These are phyloP conservation scores for Agapornis canus DNA, from an alignment of 2,797 vertebrate genomes.

Conservation along the genomic window DNA sequence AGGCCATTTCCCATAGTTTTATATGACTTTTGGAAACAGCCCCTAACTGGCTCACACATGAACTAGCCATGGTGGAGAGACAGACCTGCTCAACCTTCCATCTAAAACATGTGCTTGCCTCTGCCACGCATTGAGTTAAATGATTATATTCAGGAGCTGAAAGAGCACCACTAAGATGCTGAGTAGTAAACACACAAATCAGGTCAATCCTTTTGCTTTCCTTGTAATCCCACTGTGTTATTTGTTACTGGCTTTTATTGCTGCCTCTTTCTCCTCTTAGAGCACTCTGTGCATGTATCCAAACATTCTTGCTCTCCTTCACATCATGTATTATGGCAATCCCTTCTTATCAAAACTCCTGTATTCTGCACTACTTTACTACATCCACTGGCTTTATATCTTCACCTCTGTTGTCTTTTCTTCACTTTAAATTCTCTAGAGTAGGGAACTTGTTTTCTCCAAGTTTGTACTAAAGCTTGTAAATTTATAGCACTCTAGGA, in stretches of 20 bases:
- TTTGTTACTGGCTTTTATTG: slow-evolving; percentile 33
- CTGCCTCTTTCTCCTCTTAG: neutral
- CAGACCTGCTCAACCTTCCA: fast-evolving
- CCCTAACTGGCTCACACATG: neutral
- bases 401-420: slow-evolving; percentile 19
- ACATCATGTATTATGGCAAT: neutral
- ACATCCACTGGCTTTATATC: neutral
- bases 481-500: slow-evolving; percentile 54
- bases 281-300: neutral
- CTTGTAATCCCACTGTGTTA: slow-evolving; percentile 58
- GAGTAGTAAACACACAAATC: slow-evolving; percentile 71
- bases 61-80: fast-evolving
- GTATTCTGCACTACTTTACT: neutral
- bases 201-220: slow-evolving; percentile 69
- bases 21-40: neutral
- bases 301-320: neutral
- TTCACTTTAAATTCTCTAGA: slow-evolving; percentile 8
- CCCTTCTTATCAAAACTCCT: slow-evolving; percentile 27
- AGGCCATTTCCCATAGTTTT: neutral
- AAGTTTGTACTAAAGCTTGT: slow-evolving; percentile 45
- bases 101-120: neutral
- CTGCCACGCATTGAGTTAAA: neutral
- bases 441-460: slow-evolving; percentile 29
- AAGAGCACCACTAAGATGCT: slow-evolving; percentile 5
- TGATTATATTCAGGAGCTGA: neutral